Percentiles rank a stretch among this genome's conserved stretches.
phyloP scores from a whole-genome alignment of 2,113 vertebrate genomes.

The Pongo pygmaeus region DNA sequence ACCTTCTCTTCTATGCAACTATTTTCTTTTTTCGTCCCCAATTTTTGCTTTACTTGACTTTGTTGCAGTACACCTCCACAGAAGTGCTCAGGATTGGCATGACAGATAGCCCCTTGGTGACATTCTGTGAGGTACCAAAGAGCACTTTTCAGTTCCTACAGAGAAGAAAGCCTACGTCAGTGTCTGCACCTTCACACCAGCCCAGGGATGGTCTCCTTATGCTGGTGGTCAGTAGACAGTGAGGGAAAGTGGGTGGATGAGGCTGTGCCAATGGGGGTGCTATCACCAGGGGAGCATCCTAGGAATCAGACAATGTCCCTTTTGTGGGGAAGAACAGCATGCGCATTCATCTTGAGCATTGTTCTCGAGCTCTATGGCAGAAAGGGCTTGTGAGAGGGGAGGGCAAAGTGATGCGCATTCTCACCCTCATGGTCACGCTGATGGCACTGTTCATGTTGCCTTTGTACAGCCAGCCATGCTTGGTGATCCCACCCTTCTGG shows the following conservation, averaged over 20 bases:
- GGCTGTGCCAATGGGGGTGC: neutral
- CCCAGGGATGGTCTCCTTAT: too few relatives aligned
- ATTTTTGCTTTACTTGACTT: neutral
- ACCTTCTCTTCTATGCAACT: neutral
- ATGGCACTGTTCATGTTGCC: slow-evolving; percentile 99
- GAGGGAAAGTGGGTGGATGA: too few relatives aligned
- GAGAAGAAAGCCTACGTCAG: neutral
- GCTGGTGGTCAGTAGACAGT: too few relatives aligned
- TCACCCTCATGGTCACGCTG: slow-evolving; percentile 99
- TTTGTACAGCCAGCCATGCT: slow-evolving; percentile 98
- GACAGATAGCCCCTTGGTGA: neutral
- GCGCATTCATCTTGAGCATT: neutral
- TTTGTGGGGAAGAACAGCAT: neutral
- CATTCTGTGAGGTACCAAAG: neutral
- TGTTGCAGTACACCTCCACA: neutral
- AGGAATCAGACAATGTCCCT: neutral
- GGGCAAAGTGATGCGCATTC: slow-evolving; percentile 29
- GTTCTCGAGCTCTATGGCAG: neutral
- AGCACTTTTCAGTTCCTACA: rapidly evolving
- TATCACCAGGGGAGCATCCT: neutral
- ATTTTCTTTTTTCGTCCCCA: neutral
- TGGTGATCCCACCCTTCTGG: slow-evolving; percentile 97
- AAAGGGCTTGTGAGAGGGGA: neutral
- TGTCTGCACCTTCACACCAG: neutral
- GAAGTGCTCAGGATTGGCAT: neutral